Base-by-base conservation (phyloP, 1,140 invertebrate species). In the Trachelipus rathkii region DNA sequence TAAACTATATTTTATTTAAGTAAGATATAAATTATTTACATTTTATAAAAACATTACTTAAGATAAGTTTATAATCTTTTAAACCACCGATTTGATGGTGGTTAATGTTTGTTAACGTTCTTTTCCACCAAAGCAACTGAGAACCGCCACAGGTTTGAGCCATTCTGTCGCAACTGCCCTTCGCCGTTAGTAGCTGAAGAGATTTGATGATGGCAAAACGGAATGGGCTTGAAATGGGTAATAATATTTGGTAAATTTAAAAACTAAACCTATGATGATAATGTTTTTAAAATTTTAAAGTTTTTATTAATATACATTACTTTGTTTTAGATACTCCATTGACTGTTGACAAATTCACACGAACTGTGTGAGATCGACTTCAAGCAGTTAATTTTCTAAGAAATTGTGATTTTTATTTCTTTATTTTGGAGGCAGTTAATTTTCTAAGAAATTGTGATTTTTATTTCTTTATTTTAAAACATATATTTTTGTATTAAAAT, bases 91-190 rank as follows among this genome's bases (percentile, higher is more conserved):
- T 68, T 11, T 46, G 0, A 11, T 71, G 44, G 6, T 44, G n/a
- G 0, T 46, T 8, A 9, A 21, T 9, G 10, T 68, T n/a, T 78
- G 8, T 19, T 77, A 7, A 74, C 4, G 74, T 43, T 71, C 8
- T 53, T 78, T 85, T n/a, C n/a, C n/a, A n/a, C 33, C 6, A 33
- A 33, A 90, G 92, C 91, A n/a, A 89, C 90, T 81, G 92, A 11
- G 93, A 95, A 83, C 92, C 93, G 7, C 91, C 93, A 0, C 83
- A 93, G 19, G 91, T 82, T 84, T 93, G 84, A 87, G 88, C 44
- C 85, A 86, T 60, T 84, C 86, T 7, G 87, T 92, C 33, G 87
- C 91, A 71, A 88, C 92, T 82, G 93, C 92, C 19, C 87, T 93
- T 67, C 87, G 90, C 77, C 85, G 73, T 92, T 92, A 0, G 85